Base-by-base conservation (phyloP, 2,113 vertebrate species). In the Axis porcinus region DNA sequence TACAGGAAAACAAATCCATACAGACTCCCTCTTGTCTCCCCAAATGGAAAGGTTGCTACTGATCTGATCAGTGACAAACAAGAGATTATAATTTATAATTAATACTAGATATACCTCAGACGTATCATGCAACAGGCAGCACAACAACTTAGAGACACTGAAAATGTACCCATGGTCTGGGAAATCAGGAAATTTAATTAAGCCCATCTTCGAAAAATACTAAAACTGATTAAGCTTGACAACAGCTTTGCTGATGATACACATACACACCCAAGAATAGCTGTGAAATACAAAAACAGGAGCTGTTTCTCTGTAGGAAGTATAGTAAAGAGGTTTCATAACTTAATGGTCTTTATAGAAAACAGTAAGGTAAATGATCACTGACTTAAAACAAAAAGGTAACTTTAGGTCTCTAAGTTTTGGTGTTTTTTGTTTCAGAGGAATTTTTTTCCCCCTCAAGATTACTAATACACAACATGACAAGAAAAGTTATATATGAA, bases 351-450 rank as follows among this genome's bases (percentile, higher is more conserved):
- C 50, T 57, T 74, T 64, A 89, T 15, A 91, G 57, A 90, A 84
- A 94, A 62, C 50, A 83, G 6, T 76, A 67, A 89, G 43, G 52
- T 23, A 92, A 94, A 64, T 86, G 28, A 93, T 88, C 36, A 89
- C 15, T 89, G 74, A 88, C 25, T 14, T 36, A 87, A 95, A 94
- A n/a, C 36, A 97, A 50, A 95, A 96, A 88, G 43, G 52, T 88
- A 95, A 89, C n/a, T 89, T 91, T 23, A 84, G 43, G 67, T 5
- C 89, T 93, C 50, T 79, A 90, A 52, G 17, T 93, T 97, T 58
- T 82, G 54, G 91, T 78, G 50, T 1, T 76, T 5, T 17, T 28
- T 47, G n/a, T 85, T 92, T 82, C 23, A 81, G 28, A 89, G 30
- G 11, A 96, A 94, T 10, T 62, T 25, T 25, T 58, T 76, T n/a